Conservation (phyloP, 2,888 invertebrate species). For the Xanthostigma xanthostigma region DNA sequence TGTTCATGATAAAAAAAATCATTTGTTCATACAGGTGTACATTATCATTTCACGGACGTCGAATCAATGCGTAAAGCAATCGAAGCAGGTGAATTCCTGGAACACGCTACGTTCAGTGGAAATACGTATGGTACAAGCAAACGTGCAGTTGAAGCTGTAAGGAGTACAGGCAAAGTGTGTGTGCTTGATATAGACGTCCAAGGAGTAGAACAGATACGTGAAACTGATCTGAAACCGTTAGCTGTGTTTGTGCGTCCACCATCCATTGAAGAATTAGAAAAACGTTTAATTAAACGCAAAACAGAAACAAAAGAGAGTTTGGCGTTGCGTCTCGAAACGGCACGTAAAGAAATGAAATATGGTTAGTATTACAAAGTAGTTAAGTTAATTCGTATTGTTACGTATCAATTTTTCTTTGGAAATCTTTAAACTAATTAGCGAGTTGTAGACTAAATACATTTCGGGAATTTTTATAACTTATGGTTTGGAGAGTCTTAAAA, state of each 20-base stretch:
- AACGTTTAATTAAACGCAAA: slow-evolving; percentile 56
- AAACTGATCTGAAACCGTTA: slow-evolving; percentile 65
- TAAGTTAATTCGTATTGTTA: slow-evolving; percentile 1
- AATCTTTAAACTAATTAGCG: no score
- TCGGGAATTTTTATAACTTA: neutral
- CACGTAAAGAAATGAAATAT: slow-evolving; percentile 69
- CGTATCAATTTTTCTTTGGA: neutral
- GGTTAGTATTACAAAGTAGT: slow-evolving; percentile 33
- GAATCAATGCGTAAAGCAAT: slow-evolving; percentile 68
- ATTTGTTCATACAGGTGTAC: slow-evolving; percentile 26
- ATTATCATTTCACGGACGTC: slow-evolving; percentile 74
- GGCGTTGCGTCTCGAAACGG: slow-evolving; percentile 58
- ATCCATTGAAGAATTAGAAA: slow-evolving; percentile 59
- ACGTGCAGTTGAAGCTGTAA: slow-evolving; percentile 67
- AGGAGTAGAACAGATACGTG: slow-evolving; percentile 81
- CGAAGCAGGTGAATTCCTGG: slow-evolving; percentile 72
- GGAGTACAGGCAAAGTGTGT: slow-evolving; percentile 61
- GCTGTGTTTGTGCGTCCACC: slow-evolving; percentile 91
- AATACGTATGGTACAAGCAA: slow-evolving; percentile 96
- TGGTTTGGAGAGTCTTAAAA: neutral
- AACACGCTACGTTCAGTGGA: slow-evolving; percentile 80
- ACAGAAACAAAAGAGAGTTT: slow-evolving; percentile 86
- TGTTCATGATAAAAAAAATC: no score
- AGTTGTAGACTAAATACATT: neutral
- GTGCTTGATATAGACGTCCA: slow-evolving; percentile 90